Evolutionary conservation across 2,888 invertebrate genomes (phyloP).

Genomic region (Melieria picta): DNA sequence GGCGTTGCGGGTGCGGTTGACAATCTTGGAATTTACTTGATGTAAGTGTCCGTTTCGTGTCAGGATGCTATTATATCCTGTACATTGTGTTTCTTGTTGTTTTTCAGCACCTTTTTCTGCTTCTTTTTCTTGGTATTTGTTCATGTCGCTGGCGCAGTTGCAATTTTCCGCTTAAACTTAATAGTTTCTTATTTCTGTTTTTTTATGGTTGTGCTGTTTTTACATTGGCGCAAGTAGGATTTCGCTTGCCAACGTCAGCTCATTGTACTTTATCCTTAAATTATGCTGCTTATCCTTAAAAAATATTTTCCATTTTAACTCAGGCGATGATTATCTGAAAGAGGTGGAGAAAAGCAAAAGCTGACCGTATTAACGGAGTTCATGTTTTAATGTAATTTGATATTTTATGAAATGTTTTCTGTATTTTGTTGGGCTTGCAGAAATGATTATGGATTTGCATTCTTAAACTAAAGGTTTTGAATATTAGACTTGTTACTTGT

Average conservation of each 20-base stretch:
- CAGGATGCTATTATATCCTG: slow-evolving; percentile 53
- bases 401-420: no score
- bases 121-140: background rate
- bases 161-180: background rate
- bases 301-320: background rate
- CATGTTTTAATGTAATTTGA: no score
- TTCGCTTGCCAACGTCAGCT: slow-evolving; percentile 24
- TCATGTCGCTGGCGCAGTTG: background rate
- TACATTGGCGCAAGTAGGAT: slow-evolving; percentile 9
- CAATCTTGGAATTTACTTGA: slow-evolving; percentile 47
- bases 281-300: slow-evolving; percentile 22
- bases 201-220: background rate
- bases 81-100: slow-evolving; percentile 5
- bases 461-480: no score
- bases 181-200: background rate
- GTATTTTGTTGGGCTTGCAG: no score
- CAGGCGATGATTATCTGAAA: slow-evolving; percentile 15
- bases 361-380: no score
- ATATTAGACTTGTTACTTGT: no score
- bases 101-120: slow-evolving; percentile 2
- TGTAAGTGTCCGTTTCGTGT: slow-evolving; percentile 51
- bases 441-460: no score
- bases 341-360: no score
- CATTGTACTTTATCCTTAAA: slow-evolving; percentile 22
- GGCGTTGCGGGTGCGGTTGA: slow-evolving; percentile 33